phyloP scores from a whole-genome alignment of 2,113 vertebrate genomes.

The Triplophysa tibetana region DNA sequence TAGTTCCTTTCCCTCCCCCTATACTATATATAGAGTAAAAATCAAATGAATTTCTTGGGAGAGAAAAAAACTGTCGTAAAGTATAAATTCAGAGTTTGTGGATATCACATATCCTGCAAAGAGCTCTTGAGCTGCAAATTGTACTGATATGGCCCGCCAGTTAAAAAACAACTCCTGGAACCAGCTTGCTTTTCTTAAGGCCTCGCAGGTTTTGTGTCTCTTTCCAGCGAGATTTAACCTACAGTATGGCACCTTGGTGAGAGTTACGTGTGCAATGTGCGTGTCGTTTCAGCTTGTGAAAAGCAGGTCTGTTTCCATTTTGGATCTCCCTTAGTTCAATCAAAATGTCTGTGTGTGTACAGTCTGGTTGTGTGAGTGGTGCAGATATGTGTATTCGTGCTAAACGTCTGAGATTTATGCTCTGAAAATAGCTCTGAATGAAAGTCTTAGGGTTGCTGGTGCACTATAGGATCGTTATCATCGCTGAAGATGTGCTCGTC shows the following conservation, averaged over 20 bases:
- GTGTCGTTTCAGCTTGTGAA: constrained; percentile 2
- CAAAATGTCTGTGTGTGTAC: neutral
- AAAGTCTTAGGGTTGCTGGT: too few relatives aligned
- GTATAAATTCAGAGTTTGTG: neutral
- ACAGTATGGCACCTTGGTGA: constrained; percentile 9
- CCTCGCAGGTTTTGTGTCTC: neutral
- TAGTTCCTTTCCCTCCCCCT: constrained; percentile 4
- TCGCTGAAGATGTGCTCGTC: neutral
- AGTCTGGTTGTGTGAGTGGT: neutral
- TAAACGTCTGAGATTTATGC: constrained; percentile 9
- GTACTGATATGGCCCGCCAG: neutral
- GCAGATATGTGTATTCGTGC: neutral
- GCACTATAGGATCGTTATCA: too few relatives aligned
- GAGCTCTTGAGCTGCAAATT: neutral
- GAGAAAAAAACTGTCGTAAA: neutral
- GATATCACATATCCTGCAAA: constrained; percentile 16
- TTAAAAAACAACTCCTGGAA: constrained; percentile 25
- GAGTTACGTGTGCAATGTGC: constrained; percentile 35
- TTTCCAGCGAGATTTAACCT: constrained; percentile 22
- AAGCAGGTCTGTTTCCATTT: constrained; percentile 31
- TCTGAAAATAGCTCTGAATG: neutral
- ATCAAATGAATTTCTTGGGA: neutral
- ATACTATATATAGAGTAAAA: constrained; percentile 8
- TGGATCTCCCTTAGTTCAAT: neutral
- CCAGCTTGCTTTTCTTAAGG: neutral